Conservation (phyloP, 2,888 invertebrate species). For the Phyto melanocephala region DNA sequence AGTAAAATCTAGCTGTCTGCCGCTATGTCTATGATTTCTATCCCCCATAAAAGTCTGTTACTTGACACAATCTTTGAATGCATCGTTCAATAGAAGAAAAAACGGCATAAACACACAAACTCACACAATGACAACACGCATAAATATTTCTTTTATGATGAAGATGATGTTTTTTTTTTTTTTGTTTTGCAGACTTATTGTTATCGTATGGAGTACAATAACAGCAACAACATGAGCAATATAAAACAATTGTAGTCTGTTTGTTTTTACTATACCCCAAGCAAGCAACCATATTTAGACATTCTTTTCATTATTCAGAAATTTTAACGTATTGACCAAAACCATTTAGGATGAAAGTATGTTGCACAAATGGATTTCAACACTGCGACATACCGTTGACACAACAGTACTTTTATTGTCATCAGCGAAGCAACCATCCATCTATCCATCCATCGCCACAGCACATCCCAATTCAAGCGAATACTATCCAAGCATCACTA, state of each 20-base stretch:
- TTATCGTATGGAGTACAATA: too few relatives aligned
- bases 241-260: slow-evolving; percentile 52
- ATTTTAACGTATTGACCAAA: slow-evolving; percentile 62
- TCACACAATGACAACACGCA: slow-evolving; percentile 45
- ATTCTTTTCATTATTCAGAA: slow-evolving; percentile 65
- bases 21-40: slow-evolving; percentile 63
- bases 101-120: neutral
- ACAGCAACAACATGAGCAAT: neutral
- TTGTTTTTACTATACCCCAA: slow-evolving; percentile 51
- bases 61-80: slow-evolving; percentile 63
- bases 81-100: slow-evolving; percentile 33
- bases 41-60: slow-evolving; percentile 62
- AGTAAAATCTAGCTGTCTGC: slow-evolving; percentile 62
- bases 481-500: slow-evolving; percentile 25
- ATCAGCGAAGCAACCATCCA: slow-evolving; percentile 41
- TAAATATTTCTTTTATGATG: slow-evolving; percentile 56
- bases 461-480: slow-evolving; percentile 35
- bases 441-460: slow-evolving; percentile 22
- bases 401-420: slow-evolving; percentile 64
- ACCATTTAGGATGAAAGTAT: slow-evolving; percentile 65
- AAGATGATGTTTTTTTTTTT: slow-evolving; percentile 6
- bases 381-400: slow-evolving; percentile 65
- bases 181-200: slow-evolving; percentile 11
- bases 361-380: slow-evolving; percentile 64
- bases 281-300: slow-evolving; percentile 61